Evolutionary conservation across 1,140 invertebrate genomes (phyloP), one percentile per base, ranked within the genome.

Genomic region (Drosophila asahinai): DNA sequence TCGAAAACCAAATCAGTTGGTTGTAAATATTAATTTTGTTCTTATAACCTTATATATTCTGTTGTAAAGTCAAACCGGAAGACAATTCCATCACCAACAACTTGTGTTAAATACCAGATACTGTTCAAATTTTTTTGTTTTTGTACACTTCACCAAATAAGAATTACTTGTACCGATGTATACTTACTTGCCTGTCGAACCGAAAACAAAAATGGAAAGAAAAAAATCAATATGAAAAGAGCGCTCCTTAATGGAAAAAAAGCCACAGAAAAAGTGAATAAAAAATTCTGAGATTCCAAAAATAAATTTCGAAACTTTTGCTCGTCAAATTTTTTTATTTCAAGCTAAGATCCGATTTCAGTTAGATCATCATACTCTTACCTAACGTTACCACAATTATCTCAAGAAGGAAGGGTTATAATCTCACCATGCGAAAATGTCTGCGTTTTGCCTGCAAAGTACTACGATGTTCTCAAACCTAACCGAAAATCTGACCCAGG

Each of bases 301-400:
- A 77, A 89, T 89, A 87, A 87, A 89, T 89, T 61, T 75, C 81
- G 72, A 87, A 87, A 87, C 67, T 83, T 74, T 76, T 83, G 77
- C 61, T 77, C 68, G 57, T 70, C 62, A 89, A 77, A 89, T 81
- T 87, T 77, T 65, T 86, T 87, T 87, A 87, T 87, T 87, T 83
- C 71, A 86, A 87, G 84, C 63, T 64, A 45, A 80, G 86, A 78
- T 75, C 77, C 81, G 82, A 77, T 87, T 87, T 87, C 83, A 87
- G 83, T 87, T 60, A 59, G 65, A 61, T 68, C 83, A 71, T 51
- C 83, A 62, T 63, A 15, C 55, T 60, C 51, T 74, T 48, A 43
- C 27, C 3, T 45, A 77, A 60, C 77, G 49, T 54, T 61, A 43
- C 49, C 43, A 48, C 36, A 55, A 43, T 54, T 43, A 42, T 36